These are phyloP conservation scores for Ispidina lecontei DNA, from an alignment of 2,797 vertebrate genomes.

Conservation along the genomic window DNA sequence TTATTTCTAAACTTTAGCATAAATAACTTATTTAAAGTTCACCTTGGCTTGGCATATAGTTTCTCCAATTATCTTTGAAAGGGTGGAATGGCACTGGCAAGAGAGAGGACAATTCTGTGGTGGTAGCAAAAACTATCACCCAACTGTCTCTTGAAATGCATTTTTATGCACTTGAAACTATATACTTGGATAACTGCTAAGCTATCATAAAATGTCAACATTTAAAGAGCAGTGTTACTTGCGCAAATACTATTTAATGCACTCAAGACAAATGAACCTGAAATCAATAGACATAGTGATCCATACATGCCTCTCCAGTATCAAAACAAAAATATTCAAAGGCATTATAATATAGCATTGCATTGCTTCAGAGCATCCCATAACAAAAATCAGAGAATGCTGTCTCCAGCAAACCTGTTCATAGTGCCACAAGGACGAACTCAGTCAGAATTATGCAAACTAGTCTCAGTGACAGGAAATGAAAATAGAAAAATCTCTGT, in stretches of 20 bases:
- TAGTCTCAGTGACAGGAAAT: not conserved
- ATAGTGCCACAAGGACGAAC: not conserved
- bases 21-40: not conserved
- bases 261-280: not conserved
- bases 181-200: not conserved
- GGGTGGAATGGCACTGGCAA: not conserved
- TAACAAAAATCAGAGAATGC: not conserved
- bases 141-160: not conserved
- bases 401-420: not conserved
- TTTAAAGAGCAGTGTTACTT: not conserved
- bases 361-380: not conserved
- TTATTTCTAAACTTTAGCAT: not conserved
- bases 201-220: not conserved
- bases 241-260: not conserved
- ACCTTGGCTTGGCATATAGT: not conserved
- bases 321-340: not conserved
- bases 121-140: not conserved
- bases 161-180: not conserved
- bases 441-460: not conserved
- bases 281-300: not conserved
- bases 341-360: not conserved
- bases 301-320: not conserved
- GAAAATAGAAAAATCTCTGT: not conserved
- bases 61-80: not conserved
- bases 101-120: not conserved